Percentiles rank a stretch among this genome's conserved stretches.
Evolutionary conservation across 30 jellyfish, hydroid and myxozoan genomes (phyloP).

Genomic region (Cassiopea andromeda): DNA sequence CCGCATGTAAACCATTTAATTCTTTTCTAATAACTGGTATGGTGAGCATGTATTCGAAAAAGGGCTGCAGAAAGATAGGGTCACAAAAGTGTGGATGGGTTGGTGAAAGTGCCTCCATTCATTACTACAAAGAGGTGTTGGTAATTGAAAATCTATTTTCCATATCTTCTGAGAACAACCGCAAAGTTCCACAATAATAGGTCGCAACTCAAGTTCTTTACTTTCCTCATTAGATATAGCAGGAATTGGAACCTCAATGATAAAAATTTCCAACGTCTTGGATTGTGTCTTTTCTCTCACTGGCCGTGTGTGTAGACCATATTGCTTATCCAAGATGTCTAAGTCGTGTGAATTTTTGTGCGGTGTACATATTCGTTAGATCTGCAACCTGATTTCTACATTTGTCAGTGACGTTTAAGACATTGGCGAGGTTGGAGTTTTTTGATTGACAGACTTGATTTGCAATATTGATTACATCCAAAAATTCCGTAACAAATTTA

Average conservation of each 20-base stretch:
- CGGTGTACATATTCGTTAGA: neutral
- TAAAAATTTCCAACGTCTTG: conserved; percentile 12
- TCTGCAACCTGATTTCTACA: neutral
- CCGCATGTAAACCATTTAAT: neutral
- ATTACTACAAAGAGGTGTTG: neutral
- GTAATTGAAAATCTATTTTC: neutral
- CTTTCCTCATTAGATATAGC: neutral
- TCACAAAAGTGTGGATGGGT: conserved; percentile 5
- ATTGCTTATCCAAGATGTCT: conserved; percentile 4
- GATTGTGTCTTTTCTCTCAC: conserved; percentile 20
- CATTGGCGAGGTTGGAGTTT: conserved; percentile 34
- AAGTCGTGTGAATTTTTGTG: conserved; percentile 14
- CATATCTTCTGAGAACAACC: conserved; percentile 2
- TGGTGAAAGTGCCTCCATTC: neutral
- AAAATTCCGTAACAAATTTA: conserved; percentile 5
- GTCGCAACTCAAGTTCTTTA: neutral
- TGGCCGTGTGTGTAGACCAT: conserved; percentile 22
- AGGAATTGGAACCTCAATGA: conserved; percentile 45
- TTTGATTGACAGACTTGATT: conserved; percentile 14
- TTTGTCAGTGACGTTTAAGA: conserved; percentile 13
- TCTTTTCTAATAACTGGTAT: neutral
- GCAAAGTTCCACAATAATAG: neutral
- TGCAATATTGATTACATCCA: conserved; percentile 28
- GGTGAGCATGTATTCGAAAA: conserved; percentile 8
- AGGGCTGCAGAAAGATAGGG: neutral